phyloP scores from a whole-genome alignment of 2,888 invertebrate genomes.

The Ditula angustiorana region DNA sequence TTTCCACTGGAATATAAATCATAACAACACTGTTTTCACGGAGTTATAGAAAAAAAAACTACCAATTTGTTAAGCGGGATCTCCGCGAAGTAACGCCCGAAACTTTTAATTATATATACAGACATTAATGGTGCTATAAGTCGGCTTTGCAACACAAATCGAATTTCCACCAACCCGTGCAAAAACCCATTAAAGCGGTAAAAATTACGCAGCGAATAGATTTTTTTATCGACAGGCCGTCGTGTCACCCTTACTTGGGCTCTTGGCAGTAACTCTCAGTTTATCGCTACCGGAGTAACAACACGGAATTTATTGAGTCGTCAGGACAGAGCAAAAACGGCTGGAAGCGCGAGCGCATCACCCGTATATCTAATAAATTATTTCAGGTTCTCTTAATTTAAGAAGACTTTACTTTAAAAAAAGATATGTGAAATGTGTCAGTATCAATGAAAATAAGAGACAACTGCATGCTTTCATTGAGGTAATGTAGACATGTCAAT shows the following conservation, averaged over 20 bases:
- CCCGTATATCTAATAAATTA: constrained; percentile 36
- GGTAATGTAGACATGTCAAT: background rate
- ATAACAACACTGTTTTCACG: too few relatives aligned
- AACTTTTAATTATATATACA: too few relatives aligned
- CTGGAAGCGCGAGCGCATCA: constrained; percentile 50
- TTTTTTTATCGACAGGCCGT: constrained; percentile 55
- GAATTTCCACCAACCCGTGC: constrained; percentile 44
- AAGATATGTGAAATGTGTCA: background rate
- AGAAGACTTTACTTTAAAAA: constrained; percentile 1
- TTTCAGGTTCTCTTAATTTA: constrained; percentile 17
- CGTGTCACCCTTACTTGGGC: constrained; percentile 46
- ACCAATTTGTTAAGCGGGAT: too few relatives aligned
- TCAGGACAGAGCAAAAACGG: constrained; percentile 52
- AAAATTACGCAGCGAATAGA: constrained; percentile 58
- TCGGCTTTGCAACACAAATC: constrained; percentile 20
- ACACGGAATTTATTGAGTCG: constrained; percentile 57
- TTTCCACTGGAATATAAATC: too few relatives aligned
- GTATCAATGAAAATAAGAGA: background rate
- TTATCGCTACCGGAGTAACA: constrained; percentile 57
- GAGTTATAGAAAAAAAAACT: too few relatives aligned
- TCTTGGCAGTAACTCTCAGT: constrained; percentile 52
- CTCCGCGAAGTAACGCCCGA: too few relatives aligned
- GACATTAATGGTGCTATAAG: constrained; percentile 6
- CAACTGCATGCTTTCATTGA: background rate
- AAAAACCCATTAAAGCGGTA: constrained; percentile 57